Evolutionary conservation across 1,140 invertebrate genomes (phyloP).

Genomic region (Vanessa tameamea): DNA sequence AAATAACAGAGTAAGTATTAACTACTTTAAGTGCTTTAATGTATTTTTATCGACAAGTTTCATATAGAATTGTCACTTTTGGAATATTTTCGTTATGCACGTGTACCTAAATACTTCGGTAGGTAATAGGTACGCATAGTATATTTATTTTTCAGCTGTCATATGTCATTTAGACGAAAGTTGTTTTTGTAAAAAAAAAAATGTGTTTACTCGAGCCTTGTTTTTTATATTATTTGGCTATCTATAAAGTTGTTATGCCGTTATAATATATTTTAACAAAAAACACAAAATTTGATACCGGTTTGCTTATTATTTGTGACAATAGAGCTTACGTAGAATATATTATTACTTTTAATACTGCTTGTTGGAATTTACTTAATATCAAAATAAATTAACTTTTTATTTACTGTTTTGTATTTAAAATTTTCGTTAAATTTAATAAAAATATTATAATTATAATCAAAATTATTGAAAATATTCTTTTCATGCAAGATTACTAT

Average conservation of each 20-base stretch:
- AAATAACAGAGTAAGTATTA: slow-evolving; percentile 75
- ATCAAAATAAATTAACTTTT: too few species aligned
- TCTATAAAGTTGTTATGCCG: background rate
- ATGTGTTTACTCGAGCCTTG: background rate
- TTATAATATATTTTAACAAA: too few species aligned
- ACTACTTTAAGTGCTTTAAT: slow-evolving; percentile 37
- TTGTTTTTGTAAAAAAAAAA: slow-evolving; percentile 14
- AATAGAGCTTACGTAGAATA: too few species aligned
- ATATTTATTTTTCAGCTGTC: slow-evolving; percentile 67
- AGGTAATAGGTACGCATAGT: slow-evolving; percentile 38
- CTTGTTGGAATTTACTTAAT: too few species aligned
- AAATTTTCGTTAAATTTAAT: too few species aligned
- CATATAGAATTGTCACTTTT: slow-evolving; percentile 58
- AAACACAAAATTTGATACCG: too few species aligned
- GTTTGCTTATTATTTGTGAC: too few species aligned
- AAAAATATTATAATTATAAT: too few species aligned
- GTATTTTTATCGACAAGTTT: slow-evolving; percentile 50
- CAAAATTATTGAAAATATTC: too few species aligned
- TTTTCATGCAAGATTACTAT: too few species aligned
- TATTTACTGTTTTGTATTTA: too few species aligned
- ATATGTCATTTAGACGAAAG: slow-evolving; percentile 61
- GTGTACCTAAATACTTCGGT: slow-evolving; percentile 46
- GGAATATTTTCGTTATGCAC: slow-evolving; percentile 50
- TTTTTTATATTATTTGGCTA: background rate
- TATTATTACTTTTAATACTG: too few species aligned